Percentiles rank a stretch among this genome's conserved stretches.
Evolutionary conservation across 2,797 vertebrate species (phyloP).

Genomic region (Enteromius paludinosus): DNA sequence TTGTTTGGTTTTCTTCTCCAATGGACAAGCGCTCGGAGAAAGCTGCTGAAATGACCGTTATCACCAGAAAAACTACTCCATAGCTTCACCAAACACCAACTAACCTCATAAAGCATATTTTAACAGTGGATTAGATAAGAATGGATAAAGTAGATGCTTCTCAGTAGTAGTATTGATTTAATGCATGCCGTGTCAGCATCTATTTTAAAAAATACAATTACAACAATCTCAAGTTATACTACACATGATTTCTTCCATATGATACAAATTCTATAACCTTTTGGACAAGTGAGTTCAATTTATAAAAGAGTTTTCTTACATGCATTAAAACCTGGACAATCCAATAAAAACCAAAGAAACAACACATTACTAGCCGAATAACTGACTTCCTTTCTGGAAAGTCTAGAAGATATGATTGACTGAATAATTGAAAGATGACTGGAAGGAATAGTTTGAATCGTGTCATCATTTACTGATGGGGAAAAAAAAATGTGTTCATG

Average conservation of each 20-base stretch:
- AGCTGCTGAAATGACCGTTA: neutral
- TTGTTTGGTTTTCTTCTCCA: slow-evolving; percentile 11
- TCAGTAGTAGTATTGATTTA: no score
- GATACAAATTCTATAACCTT: no score
- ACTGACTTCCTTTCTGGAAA: neutral
- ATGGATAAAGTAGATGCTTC: neutral
- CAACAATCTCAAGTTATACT: no score
- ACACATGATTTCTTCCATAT: no score
- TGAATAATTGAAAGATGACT: neutral
- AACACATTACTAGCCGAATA: neutral
- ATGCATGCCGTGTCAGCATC: no score
- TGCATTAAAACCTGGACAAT: no score
- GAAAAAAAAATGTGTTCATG: neutral
- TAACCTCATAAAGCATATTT: neutral
- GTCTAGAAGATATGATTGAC: neutral
- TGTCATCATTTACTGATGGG: neutral
- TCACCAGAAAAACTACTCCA: neutral
- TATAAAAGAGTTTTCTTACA: no score
- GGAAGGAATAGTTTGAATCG: neutral
- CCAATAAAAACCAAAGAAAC: neutral
- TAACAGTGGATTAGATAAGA: neutral
- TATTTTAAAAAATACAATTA: no score
- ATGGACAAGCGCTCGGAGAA: neutral
- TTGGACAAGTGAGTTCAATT: no score
- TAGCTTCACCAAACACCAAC: neutral